Base-by-base conservation (phyloP, 1,140 invertebrate genomes). In the Rhyzopertha dominica region DNA sequence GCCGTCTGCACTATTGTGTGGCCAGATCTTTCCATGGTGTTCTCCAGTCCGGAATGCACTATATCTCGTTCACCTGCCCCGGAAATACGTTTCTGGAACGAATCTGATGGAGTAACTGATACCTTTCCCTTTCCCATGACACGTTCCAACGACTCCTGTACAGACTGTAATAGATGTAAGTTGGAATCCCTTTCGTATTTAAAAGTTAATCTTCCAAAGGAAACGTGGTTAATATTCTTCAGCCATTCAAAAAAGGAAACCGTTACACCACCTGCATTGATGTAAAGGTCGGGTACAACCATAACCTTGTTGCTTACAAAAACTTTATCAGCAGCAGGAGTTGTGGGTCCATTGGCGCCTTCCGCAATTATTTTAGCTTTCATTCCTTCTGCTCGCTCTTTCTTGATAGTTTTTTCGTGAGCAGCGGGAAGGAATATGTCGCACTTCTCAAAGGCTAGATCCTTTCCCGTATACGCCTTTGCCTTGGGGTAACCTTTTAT, bases 1-100 rank as follows among this genome's bases (percentile, higher is more conserved):
- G 84, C 81, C 16, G 87, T 90, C 49, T 81, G 79, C 83, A 91
- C 91, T 34, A 93, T 90, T 41, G 85, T 83, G 81, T 78, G 80
- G 26, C 80, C 81, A 22, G 95, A 97, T 67, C 95, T 78, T 73
- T 98, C 94, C 95, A 99, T 99, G 28, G 95, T 95, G 69, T 99
- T 98, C 68, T 97, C 95, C 29, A 99, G 76, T 53, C 96, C 96
- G 55, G 95, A 98, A 74, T 99, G 95, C 5, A 99, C 96, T 65
- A 99, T 99, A 65, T 99, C 96, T 68, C 98, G 98, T 71, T 99
- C 96, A 44, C 90, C 95, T 43, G 96, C 96, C 71, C 95, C 95
- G 61, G 92, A 85, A 67, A 99, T 99, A 67, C 89, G 82, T 70
- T 93, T 89, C 65, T 93, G 87, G 79, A 99, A 99, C 54, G 91